phyloP scores from a whole-genome alignment of 2,888 invertebrate species.

The Liposcelis brunnea region DNA sequence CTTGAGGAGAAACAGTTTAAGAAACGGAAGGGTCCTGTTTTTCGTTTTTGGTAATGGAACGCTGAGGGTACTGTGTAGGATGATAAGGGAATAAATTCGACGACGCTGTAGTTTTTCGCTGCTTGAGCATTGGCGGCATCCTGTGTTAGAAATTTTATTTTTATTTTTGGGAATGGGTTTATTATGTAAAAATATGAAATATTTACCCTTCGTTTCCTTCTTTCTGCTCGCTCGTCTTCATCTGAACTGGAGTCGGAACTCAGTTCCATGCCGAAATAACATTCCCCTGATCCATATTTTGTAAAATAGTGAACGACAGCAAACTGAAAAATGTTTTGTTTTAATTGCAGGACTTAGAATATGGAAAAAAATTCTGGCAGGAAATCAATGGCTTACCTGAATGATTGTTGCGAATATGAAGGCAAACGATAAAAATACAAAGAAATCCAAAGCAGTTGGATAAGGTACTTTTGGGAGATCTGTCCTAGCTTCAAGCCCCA shows the following conservation, averaged over 20 bases:
- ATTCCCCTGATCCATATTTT: conserved; percentile 66
- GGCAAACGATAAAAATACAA: conserved; percentile 62
- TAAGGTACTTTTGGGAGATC: conserved; percentile 73
- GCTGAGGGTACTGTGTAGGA: conserved; percentile 2
- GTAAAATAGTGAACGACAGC: conserved; percentile 74
- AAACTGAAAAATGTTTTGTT: conserved; percentile 30
- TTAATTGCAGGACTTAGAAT: not conserved
- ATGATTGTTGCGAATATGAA: conserved; percentile 68
- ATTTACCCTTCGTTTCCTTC: no score
- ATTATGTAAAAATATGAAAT: no score
- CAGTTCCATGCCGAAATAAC: conserved; percentile 49
- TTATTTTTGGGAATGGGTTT: no score
- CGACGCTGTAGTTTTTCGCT: conserved; percentile 4
- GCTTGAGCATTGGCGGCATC: no score
- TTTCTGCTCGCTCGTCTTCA: conserved; percentile 26
- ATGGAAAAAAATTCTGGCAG: not conserved
- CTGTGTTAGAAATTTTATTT: no score
- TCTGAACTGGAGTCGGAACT: conserved; percentile 40
- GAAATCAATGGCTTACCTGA: conserved; percentile 29
- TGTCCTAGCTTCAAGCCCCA: conserved; percentile 60
- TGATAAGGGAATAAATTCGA: conserved; percentile 3
- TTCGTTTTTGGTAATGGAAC: no score
- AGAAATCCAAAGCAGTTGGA: conserved; percentile 71
- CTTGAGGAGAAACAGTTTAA: no score
- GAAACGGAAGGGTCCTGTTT: no score